phyloP scores from a whole-genome alignment of 2,888 invertebrate species.

The Limnephilus rhombicus region DNA sequence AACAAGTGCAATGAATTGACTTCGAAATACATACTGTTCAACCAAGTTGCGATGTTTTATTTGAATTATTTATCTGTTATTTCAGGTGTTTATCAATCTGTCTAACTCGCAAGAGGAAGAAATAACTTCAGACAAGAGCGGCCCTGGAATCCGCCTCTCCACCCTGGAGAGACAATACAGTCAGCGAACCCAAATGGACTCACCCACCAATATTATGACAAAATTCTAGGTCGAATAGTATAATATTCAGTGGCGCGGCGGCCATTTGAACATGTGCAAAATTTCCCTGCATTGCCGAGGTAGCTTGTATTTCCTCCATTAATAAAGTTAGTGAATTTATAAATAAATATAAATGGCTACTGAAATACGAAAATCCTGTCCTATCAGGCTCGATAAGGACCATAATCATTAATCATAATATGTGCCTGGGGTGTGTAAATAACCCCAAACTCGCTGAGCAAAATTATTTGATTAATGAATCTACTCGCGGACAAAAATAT shows the following conservation, averaged over 20 bases:
- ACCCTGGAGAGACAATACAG: constrained; percentile 64
- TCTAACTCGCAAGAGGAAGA: constrained; percentile 53
- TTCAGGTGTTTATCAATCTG: constrained; percentile 65
- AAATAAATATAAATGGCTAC: neutral
- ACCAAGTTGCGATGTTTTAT: too few relatives aligned
- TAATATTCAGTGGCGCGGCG: neutral
- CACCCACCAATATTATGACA: constrained; percentile 12
- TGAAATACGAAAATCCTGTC: too few relatives aligned
- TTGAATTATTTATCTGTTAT: neutral
- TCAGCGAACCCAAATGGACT: constrained; percentile 30
- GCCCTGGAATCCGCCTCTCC: constrained; percentile 52
- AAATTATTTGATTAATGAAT: too few relatives aligned
- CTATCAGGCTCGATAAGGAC: too few relatives aligned
- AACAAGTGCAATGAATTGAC: too few relatives aligned
- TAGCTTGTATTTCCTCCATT: neutral
- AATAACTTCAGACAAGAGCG: constrained; percentile 8
- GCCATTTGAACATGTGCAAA: neutral
- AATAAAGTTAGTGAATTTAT: neutral
- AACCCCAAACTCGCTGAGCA: too few relatives aligned
- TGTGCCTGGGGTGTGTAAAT: too few relatives aligned
- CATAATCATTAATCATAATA: too few relatives aligned
- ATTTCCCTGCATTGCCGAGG: neutral
- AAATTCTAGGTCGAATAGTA: constrained; percentile 2
- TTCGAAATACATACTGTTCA: too few relatives aligned
- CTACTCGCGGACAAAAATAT: too few relatives aligned